Evolutionary conservation across 2,888 invertebrate genomes (phyloP).

Genomic region (Stegana nigrithorax): DNA sequence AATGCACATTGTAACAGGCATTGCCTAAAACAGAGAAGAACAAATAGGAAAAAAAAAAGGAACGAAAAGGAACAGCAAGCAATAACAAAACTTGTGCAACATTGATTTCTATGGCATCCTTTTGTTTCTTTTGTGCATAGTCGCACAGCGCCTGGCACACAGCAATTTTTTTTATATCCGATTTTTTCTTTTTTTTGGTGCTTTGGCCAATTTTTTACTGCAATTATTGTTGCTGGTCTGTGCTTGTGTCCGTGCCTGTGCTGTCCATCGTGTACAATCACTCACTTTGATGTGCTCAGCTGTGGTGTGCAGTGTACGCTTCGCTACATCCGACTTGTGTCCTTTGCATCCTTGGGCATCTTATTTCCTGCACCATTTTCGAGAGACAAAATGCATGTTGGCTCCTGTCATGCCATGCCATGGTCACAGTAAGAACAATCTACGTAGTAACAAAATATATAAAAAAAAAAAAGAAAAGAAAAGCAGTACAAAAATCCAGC

Average conservation of each 20-base stretch:
- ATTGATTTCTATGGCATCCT: not conserved
- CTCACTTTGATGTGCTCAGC: constrained; percentile 14
- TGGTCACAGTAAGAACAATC: too few relatives aligned
- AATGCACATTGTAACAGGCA: too few relatives aligned
- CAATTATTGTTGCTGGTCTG: not conserved
- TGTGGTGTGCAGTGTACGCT: not conserved
- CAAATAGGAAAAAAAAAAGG: not conserved
- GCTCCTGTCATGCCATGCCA: not conserved
- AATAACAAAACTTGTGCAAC: not conserved
- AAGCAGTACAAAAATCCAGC: too few relatives aligned
- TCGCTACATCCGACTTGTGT: not conserved
- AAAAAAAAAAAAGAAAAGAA: too few relatives aligned
- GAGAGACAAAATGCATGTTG: not conserved
- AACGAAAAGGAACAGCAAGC: not conserved
- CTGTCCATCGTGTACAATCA: constrained; percentile 10
- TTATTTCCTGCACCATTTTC: constrained; percentile 26
- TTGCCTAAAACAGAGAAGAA: not conserved
- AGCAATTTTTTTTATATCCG: not conserved
- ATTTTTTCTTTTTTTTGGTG: not conserved
- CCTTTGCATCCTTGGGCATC: constrained; percentile 34
- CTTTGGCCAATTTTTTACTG: not conserved
- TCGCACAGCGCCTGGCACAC: not conserved
- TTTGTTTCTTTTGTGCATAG: not conserved
- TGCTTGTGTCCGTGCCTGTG: not conserved
- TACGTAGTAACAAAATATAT: too few relatives aligned